Percentiles rank a stretch among this genome's conserved stretches.
phyloP scores from a whole-genome alignment of 92 coral and sea anemone species.

The Porites rus region DNA sequence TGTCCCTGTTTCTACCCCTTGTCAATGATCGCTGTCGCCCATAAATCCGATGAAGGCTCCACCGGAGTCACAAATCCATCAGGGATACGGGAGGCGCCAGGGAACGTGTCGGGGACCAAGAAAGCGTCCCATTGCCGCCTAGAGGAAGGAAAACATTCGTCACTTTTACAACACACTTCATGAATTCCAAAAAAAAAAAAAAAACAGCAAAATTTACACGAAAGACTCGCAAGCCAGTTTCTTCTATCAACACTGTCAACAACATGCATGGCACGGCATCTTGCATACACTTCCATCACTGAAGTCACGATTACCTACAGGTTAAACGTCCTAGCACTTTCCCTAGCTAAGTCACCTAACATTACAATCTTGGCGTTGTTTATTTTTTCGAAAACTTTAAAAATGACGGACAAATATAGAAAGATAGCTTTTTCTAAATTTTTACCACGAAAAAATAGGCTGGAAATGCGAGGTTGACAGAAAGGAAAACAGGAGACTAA shows the following conservation, averaged over 20 bases:
- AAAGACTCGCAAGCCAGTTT: neutral
- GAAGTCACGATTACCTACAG: no score
- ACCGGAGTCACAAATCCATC: slow-evolving; percentile 64
- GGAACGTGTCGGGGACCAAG: slow-evolving; percentile 71
- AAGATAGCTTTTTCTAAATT: no score
- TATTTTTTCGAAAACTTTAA: no score
- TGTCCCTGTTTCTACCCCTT: neutral
- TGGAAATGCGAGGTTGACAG: no score
- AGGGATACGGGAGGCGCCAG: slow-evolving; percentile 84
- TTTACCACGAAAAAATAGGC: no score
- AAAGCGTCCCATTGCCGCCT: slow-evolving; percentile 94
- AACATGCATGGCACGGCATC: no score
- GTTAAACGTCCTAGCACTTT: no score
- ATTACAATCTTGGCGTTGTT: no score
- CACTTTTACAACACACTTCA: neutral
- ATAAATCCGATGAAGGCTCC: slow-evolving; percentile 66
- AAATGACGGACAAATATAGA: no score
- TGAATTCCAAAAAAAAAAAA: neutral
- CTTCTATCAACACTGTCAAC: neutral
- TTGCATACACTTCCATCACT: no score
- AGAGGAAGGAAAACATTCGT: neutral
- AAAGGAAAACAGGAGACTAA: no score
- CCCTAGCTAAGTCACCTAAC: no score
- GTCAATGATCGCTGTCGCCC: slow-evolving; percentile 61
- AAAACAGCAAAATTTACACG: neutral